A percentile compares a stretch with the other conserved stretches of the same genome.
Conservation (phyloP, 2,797 vertebrate species). For the Hylomyscus alleni region DNA sequence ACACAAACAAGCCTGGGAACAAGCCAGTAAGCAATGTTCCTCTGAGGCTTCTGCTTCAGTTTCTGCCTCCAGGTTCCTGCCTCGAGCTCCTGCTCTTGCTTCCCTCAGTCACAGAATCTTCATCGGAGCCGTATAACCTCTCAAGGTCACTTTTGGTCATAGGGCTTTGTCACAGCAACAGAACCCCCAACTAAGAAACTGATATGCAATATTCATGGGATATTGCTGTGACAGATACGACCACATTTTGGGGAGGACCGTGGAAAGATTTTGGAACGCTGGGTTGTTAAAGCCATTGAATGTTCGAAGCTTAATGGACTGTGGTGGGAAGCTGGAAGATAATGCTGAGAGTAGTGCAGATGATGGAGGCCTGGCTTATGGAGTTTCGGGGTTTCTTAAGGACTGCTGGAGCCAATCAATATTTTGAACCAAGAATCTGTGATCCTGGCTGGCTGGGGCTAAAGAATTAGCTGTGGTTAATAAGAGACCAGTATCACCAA, state of each 20-base stretch:
- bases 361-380: background rate
- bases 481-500: background rate
- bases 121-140: background rate
- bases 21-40: background rate
- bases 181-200: background rate
- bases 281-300: background rate
- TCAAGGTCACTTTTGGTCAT: background rate
- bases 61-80: no score
- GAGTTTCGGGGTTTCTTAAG: background rate
- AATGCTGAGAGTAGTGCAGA: background rate
- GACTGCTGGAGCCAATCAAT: background rate
- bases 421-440: background rate
- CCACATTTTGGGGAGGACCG: background rate
- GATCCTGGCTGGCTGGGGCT: background rate
- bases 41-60: background rate
- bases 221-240: background rate
- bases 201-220: background rate
- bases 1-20: background rate
- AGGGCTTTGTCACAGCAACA: background rate
- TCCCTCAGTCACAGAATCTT: background rate
- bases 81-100: background rate
- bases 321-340: background rate
- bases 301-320: background rate
- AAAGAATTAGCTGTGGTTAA: background rate
- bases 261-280: background rate